Conservation (phyloP, 2,797 vertebrate genomes). For the Pelodytes ibericus region DNA sequence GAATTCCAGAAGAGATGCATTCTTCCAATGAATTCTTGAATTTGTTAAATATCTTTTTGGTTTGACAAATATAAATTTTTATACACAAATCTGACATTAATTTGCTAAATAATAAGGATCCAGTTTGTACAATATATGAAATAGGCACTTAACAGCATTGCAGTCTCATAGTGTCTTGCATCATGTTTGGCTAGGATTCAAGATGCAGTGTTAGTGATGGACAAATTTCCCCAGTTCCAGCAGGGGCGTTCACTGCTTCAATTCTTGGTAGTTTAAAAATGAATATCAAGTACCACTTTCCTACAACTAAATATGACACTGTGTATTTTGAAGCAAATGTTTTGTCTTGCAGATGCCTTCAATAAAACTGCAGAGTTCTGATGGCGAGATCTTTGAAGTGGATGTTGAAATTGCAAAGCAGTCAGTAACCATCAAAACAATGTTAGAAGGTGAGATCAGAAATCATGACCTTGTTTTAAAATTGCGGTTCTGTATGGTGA, state of each 20-base stretch:
- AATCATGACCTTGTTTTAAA: too few relatives aligned
- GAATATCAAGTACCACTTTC: neutral
- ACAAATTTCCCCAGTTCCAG: neutral
- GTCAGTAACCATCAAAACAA: constrained; percentile 98
- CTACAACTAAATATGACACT: neutral
- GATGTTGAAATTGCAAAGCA: constrained; percentile 99
- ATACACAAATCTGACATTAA: too few relatives aligned
- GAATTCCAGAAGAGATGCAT: too few relatives aligned
- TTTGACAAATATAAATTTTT: too few relatives aligned
- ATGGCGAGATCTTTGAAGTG: constrained; percentile 98
- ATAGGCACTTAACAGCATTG: too few relatives aligned
- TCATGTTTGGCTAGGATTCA: constrained; percentile 26
- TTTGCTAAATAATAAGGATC: too few relatives aligned
- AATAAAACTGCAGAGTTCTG: constrained; percentile 97
- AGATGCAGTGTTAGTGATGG: constrained; percentile 19
- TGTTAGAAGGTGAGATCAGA: constrained; percentile 90
- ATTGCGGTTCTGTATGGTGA: too few relatives aligned
- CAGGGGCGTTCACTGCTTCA: neutral
- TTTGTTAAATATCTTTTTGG: too few relatives aligned
- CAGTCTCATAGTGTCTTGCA: constrained; percentile 6
- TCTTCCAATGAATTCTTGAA: too few relatives aligned
- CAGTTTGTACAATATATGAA: too few relatives aligned
- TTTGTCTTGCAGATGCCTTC: constrained; percentile 88
- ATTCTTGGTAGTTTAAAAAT: neutral
- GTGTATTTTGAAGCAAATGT: neutral